Percentiles rank a stretch among this genome's conserved stretches.
These are phyloP conservation scores for Thalassoma bifasciatum DNA, from an alignment of 2,113 vertebrate species.

Conservation along the genomic window DNA sequence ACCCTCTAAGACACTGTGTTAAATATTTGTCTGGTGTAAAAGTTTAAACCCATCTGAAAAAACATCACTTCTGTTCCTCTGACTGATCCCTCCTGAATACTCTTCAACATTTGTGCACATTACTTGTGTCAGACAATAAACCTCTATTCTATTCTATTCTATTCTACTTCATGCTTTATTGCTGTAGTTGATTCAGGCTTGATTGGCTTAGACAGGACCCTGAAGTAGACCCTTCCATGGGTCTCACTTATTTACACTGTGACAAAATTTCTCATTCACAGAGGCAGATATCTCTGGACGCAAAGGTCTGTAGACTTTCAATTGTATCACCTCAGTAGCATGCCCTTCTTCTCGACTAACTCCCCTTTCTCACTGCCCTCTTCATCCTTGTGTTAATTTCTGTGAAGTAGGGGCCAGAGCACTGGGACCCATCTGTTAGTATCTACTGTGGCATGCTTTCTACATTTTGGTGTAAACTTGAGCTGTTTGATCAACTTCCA, in stretches of 20 bases:
- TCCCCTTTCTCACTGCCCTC: constrained; percentile 52
- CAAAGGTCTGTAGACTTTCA: constrained; percentile 86
- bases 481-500: constrained; percentile 28
- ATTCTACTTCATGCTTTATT: constrained; percentile 23
- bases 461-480: constrained; percentile 28
- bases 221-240: constrained; percentile 55
- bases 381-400: constrained; percentile 55
- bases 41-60: not conserved
- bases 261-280: constrained; percentile 86
- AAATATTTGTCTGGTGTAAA: not conserved
- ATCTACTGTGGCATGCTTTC: constrained; percentile 47
- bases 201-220: constrained; percentile 34
- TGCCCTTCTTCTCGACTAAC: constrained; percentile 79
- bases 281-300: constrained; percentile 84
- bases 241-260: constrained; percentile 81
- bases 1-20: not conserved
- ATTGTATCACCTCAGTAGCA: constrained; percentile 81
- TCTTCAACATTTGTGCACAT: constrained; percentile 17
- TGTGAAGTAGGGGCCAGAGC: constrained; percentile 62
- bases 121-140: too few relatives aligned
- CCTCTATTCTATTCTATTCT: too few relatives aligned
- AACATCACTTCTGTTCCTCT: not conserved
- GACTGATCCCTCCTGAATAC: not conserved
- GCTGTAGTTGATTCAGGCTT: constrained; percentile 36
- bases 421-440: constrained; percentile 35